Conservation (phyloP, 2,113 vertebrate genomes). For the Cynopterus brachyotis region DNA sequence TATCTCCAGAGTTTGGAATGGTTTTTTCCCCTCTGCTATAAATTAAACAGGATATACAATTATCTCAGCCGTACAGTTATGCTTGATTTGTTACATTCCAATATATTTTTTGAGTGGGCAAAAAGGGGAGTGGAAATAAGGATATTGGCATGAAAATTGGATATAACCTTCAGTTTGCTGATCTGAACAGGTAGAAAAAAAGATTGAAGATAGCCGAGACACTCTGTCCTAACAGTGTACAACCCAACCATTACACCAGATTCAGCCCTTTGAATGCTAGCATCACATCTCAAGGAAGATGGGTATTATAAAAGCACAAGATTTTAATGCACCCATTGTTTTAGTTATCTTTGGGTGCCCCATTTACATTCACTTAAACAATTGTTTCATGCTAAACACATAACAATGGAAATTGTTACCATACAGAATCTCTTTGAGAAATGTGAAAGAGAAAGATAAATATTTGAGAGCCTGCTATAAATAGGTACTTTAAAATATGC, state of each 20-base stretch:
- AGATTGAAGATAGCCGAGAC: not conserved
- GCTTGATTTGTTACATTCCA: slow-evolving; percentile 37
- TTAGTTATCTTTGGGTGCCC: slow-evolving; percentile 22
- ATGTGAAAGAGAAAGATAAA: slow-evolving; percentile 20
- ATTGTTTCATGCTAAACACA: slow-evolving; percentile 23
- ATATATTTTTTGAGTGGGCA: not conserved
- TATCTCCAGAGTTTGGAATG: slow-evolving; percentile 30
- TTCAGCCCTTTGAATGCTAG: not conserved
- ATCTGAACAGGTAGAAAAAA: slow-evolving; percentile 11
- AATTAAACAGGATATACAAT: slow-evolving; percentile 25
- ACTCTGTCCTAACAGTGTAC: not conserved
- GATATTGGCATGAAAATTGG: slow-evolving; percentile 39
- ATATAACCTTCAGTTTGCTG: not conserved
- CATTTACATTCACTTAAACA: not conserved
- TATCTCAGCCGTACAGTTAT: not conserved
- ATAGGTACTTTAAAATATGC: slow-evolving; percentile 26
- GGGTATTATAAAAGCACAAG: not conserved
- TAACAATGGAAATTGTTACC: slow-evolving; percentile 19
- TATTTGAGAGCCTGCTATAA: slow-evolving; percentile 28
- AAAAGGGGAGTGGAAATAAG: not conserved
- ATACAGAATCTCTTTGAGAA: not conserved
- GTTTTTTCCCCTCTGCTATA: not conserved
- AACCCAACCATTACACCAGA: not conserved
- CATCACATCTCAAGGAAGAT: not conserved
- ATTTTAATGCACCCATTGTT: slow-evolving; percentile 25